These are phyloP conservation scores for Labeo rohita DNA, from an alignment of 2,113 vertebrate species.

Conservation along the genomic window DNA sequence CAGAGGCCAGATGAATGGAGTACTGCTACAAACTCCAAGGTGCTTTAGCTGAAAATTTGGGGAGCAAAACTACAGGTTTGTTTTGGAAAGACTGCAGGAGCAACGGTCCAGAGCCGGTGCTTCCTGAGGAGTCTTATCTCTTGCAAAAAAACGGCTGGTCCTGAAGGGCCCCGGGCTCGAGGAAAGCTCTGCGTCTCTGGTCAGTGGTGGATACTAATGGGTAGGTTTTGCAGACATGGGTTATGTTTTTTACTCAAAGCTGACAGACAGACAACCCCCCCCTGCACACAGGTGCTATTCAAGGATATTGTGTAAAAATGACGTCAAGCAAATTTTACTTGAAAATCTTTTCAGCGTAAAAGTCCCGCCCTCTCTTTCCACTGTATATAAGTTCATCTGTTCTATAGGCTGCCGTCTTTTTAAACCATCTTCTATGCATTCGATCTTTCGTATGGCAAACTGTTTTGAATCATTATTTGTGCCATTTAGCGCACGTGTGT, in stretches of 20 bases:
- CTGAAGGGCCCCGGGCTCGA: constrained; percentile 55
- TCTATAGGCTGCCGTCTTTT: neutral
- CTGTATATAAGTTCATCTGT: constrained; percentile 30
- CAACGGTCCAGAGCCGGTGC: too few relatives aligned
- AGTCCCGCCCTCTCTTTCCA: constrained; percentile 72
- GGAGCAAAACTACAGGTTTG: constrained; percentile 20
- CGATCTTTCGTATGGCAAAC: neutral
- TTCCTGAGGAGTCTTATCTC: constrained; percentile 16
- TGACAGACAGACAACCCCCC: constrained; percentile 75
- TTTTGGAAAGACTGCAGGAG: neutral
- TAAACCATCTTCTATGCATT: neutral
- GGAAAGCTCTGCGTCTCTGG: constrained; percentile 61
- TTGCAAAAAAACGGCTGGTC: constrained; percentile 24
- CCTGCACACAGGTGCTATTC: constrained; percentile 80
- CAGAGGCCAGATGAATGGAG: constrained; percentile 9
- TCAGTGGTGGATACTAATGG: constrained; percentile 71
- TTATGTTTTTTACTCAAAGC: constrained; percentile 77
- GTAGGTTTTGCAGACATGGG: constrained; percentile 72
- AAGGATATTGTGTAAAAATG: constrained; percentile 81
- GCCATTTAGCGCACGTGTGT: neutral
- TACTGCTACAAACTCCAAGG: constrained; percentile 45
- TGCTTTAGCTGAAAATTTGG: constrained; percentile 1
- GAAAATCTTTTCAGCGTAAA: constrained; percentile 69
- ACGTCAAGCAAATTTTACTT: constrained; percentile 70
- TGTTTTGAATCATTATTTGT: neutral